Conservation (phyloP, 2,113 vertebrate species). For the Strigops habroptila region DNA sequence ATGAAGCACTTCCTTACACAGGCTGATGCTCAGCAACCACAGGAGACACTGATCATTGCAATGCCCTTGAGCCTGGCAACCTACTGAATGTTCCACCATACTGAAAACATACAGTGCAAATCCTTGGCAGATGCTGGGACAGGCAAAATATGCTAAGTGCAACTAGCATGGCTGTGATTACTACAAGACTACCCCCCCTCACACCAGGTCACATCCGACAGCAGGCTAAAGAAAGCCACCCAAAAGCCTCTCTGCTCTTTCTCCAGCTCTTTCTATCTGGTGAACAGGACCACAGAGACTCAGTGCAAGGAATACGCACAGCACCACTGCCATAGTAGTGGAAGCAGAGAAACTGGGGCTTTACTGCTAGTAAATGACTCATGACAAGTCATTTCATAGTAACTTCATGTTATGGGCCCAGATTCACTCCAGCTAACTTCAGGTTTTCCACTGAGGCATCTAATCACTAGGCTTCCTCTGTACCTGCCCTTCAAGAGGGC, state of each 20-base stretch:
- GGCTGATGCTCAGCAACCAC: neutral
- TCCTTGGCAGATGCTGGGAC: neutral
- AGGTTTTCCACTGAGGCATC: neutral
- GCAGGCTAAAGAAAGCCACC: neutral
- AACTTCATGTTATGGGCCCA: neutral
- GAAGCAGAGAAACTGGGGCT: neutral
- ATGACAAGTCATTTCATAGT: neutral
- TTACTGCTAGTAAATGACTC: neutral
- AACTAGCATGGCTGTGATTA: neutral
- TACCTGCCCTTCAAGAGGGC: neutral
- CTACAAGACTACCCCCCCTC: neutral
- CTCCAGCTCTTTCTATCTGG: neutral
- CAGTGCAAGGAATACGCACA: neutral
- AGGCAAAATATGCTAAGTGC: neutral
- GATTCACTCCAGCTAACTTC: neutral
- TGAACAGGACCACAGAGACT: neutral
- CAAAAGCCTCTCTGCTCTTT: neutral
- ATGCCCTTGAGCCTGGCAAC: neutral
- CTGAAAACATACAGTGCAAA: neutral
- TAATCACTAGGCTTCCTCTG: neutral
- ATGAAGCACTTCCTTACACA: neutral
- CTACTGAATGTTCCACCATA: neutral
- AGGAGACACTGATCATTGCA: neutral
- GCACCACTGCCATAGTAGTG: neutral
- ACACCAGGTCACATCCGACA: neutral